A percentile compares a stretch with the other conserved stretches of the same genome.
These are phyloP conservation scores for Pristionchus arcanus DNA, from an alignment of 2,888 invertebrate genomes.

Conservation along the genomic window DNA sequence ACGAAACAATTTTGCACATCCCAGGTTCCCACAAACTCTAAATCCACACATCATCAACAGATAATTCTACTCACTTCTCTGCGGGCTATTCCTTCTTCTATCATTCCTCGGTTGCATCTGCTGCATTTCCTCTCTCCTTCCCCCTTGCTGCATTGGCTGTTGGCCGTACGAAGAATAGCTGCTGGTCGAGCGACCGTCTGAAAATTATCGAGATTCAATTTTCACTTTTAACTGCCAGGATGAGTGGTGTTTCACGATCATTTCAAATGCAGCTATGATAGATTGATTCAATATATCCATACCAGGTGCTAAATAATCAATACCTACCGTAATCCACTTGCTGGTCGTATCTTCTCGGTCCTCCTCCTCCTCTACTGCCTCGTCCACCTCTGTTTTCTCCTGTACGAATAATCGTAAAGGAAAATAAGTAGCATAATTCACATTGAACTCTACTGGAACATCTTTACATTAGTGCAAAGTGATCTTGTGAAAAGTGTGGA, in stretches of 20 bases:
- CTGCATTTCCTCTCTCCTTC: not conserved
- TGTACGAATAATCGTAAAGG: not conserved
- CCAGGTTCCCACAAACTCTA: too few relatives aligned
- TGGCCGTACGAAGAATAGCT: not conserved
- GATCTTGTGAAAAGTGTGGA: too few relatives aligned
- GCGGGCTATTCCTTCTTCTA: not conserved
- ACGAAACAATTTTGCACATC: too few relatives aligned
- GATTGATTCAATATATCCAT: too few relatives aligned
- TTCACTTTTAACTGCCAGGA: not conserved
- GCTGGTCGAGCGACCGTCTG: not conserved
- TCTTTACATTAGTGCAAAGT: too few relatives aligned
- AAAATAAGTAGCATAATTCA: not conserved
- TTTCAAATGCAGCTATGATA: too few relatives aligned
- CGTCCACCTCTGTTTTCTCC: constrained; percentile 2
- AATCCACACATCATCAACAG: not conserved
- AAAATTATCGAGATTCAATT: not conserved
- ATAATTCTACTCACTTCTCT: not conserved
- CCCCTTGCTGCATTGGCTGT: not conserved
- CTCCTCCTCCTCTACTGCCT: constrained; percentile 38
- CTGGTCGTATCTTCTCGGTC: not conserved
- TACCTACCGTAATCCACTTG: not conserved
- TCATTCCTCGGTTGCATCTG: not conserved
- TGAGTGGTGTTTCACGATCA: too few relatives aligned
- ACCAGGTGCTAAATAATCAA: not conserved
- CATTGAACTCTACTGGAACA: not conserved